A percentile compares a stretch with the other conserved stretches of the same genome.
Conservation (phyloP, 2,888 invertebrate species). For the Xestoiulus laeticollis region DNA sequence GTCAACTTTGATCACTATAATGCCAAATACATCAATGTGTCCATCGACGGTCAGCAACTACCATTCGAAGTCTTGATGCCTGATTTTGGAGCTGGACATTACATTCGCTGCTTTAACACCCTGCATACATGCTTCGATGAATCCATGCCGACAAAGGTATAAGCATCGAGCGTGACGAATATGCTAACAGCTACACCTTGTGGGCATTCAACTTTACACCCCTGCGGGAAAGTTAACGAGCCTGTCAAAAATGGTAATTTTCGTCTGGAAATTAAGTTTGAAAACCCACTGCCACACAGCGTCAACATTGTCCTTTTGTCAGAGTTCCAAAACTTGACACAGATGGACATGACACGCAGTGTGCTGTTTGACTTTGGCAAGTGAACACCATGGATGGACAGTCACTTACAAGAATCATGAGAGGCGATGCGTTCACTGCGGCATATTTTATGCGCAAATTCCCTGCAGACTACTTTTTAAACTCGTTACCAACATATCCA, state of each 20-base stretch:
- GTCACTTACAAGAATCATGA: neutral
- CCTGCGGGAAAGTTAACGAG: too few species aligned
- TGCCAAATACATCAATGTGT: constrained; percentile 55
- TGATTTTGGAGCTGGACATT: constrained; percentile 54
- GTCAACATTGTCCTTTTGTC: too few species aligned
- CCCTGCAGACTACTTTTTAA: neutral
- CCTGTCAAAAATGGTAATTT: too few species aligned
- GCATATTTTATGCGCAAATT: neutral
- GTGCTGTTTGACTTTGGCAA: too few species aligned
- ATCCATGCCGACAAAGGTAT: too few species aligned
- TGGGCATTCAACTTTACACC: too few species aligned
- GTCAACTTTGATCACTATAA: constrained; percentile 58
- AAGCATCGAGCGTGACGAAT: too few species aligned
- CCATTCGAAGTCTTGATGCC: constrained; percentile 57
- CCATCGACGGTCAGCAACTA: constrained; percentile 58
- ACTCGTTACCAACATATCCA: neutral
- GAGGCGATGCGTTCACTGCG: neutral
- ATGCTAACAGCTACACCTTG: too few species aligned
- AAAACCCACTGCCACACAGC: too few species aligned
- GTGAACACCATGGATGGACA: neutral
- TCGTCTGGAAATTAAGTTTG: too few species aligned
- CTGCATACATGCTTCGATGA: neutral
- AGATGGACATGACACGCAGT: too few species aligned
- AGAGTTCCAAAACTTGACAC: too few species aligned
- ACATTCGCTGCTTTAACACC: neutral